Evolutionary conservation across 1,140 invertebrate species (phyloP), one percentile per base, ranked within the genome.

Genomic region (Drosophila nannoptera): DNA sequence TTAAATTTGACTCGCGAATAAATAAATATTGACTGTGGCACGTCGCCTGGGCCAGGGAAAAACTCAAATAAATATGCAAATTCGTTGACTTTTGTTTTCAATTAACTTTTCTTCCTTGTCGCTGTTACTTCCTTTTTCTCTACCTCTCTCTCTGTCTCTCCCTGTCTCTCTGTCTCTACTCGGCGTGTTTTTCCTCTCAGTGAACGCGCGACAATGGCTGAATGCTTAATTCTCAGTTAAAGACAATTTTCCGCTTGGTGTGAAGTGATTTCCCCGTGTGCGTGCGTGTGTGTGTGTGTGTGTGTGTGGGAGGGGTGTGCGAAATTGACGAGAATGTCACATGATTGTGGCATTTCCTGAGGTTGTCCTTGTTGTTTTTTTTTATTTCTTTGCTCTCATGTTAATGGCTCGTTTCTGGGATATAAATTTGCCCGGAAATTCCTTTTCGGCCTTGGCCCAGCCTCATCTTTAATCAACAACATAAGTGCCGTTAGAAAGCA

Each of bases 21-120:
- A 82, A 84, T 84, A 83, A 83, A 83, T 83, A 84, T 84, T 82
- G 75, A 84, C 78, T 73, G 68, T 75, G 78, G 75, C 78, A 73
- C 69, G 72, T 60, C 54, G 66, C n/a, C 40, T 16, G 40, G 66
- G 22, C 22, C 43, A 45, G 42, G 45, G 9, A 31, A 78, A 53
- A 61, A 63, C 54, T 68, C 72, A 83, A 78, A 73, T 73, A 84
- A 80, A 84, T 84, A 84, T 84, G 81, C 77, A 86, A 84, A 84
- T 81, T 86, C 70, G 75, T 74, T 61, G 77, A 84, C 68, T 86
- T 84, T 84, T 84, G 81, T 86, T 84, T 84, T 84, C 81, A 86
- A 84, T 84, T 84, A 84, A 77, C 69, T 78, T 84, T 86, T 84
- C 58, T 76, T 64, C 12, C 31, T 35, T 42, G 35, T 29, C 14